These are phyloP conservation scores for Graphium colonna DNA, from an alignment of 2,888 invertebrate genomes.

Conservation along the genomic window DNA sequence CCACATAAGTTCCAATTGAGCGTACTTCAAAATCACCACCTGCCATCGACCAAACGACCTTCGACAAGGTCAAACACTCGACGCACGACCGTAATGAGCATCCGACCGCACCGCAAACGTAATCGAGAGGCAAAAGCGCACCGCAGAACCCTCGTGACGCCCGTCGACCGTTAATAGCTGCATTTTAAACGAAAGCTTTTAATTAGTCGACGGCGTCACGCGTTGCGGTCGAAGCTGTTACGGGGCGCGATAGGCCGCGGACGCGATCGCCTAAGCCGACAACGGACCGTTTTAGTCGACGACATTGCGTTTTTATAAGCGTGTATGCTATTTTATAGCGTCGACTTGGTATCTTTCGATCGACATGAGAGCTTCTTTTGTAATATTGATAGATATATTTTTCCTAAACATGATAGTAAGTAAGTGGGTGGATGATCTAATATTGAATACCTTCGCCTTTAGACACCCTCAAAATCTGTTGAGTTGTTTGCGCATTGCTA, in stretches of 20 bases:
- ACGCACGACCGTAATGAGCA: too few species aligned
- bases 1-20: too few species aligned
- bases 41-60: too few species aligned
- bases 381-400: too few species aligned
- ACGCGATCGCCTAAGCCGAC: slow-evolving; percentile 19
- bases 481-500: too few species aligned
- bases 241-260: slow-evolving; percentile 9
- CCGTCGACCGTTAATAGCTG: slow-evolving; percentile 4
- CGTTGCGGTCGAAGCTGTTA: slow-evolving; percentile 10
- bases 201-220: slow-evolving; percentile 17
- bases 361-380: too few species aligned
- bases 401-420: too few species aligned
- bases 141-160: background rate
- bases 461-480: too few species aligned
- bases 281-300: background rate
- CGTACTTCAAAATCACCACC: too few species aligned
- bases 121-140: slow-evolving; percentile 1
- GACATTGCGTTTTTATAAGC: background rate
- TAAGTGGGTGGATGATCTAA: too few species aligned
- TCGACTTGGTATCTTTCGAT: background rate
- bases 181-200: slow-evolving; percentile 18
- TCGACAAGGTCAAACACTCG: too few species aligned
- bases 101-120: background rate
- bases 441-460: too few species aligned
- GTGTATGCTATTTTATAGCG: background rate